These are phyloP conservation scores for Glareola pratincola DNA, from an alignment of 2,113 vertebrate genomes.

Conservation along the genomic window DNA sequence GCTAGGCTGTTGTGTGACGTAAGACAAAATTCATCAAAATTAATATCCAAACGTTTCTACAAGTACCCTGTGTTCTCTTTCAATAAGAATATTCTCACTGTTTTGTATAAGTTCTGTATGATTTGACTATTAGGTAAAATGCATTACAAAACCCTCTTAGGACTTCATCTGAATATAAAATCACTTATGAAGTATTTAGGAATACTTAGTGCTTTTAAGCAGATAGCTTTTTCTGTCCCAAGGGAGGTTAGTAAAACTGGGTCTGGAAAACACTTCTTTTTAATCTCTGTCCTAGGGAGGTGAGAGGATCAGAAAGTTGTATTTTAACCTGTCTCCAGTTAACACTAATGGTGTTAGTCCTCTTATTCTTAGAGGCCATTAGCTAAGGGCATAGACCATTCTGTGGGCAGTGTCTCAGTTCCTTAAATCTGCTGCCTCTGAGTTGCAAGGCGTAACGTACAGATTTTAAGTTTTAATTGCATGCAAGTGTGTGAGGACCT, in stretches of 20 bases:
- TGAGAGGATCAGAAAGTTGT: not conserved
- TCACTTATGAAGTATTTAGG: constrained; percentile 65
- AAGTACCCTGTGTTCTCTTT: not conserved
- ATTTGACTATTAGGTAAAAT: constrained; percentile 47
- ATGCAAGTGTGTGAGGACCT: not conserved
- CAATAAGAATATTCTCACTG: not conserved
- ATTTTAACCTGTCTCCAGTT: constrained; percentile 3
- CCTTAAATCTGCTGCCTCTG: not conserved
- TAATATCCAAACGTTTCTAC: not conserved
- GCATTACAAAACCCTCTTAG: constrained; percentile 23
- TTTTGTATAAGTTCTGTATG: constrained; percentile 11
- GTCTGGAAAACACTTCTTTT: not conserved
- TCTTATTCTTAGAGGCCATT: not conserved
- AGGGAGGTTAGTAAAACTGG: constrained; percentile 36
- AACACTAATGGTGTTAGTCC: constrained; percentile 40
- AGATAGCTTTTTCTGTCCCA: constrained; percentile 42
- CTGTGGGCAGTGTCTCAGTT: not conserved
- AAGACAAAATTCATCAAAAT: not conserved
- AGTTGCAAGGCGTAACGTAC: not conserved
- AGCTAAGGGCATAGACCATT: not conserved
- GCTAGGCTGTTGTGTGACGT: not conserved
- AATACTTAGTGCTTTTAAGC: constrained; percentile 67
- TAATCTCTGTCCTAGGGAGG: not conserved
- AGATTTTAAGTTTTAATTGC: not conserved
- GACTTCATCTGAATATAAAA: constrained; percentile 28